Percentiles rank a stretch among this genome's conserved stretches.
These are phyloP conservation scores for Pseudocheirus occidentalis DNA, from an alignment of 2,797 vertebrate species.

Conservation along the genomic window DNA sequence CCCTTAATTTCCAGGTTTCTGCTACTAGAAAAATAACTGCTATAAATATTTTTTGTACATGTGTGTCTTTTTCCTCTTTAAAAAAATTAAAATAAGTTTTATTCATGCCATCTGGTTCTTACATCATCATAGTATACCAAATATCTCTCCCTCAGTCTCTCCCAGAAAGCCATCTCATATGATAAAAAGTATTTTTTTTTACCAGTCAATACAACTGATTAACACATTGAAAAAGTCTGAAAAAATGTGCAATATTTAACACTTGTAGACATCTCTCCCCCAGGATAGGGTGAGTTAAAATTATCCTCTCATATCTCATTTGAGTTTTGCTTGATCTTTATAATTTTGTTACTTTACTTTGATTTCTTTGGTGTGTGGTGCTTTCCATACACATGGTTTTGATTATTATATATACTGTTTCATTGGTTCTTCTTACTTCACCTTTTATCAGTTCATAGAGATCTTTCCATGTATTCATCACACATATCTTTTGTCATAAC, in stretches of 20 bases:
- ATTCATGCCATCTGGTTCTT: too few species aligned
- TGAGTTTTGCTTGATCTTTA: neutral
- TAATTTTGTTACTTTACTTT: neutral
- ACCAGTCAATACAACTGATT: neutral
- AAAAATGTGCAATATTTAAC: neutral
- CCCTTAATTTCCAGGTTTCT: neutral
- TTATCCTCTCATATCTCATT: neutral
- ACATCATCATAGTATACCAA: neutral
- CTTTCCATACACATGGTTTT: neutral
- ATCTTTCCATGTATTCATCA: neutral
- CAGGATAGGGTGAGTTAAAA: neutral
- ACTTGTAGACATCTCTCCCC: neutral
- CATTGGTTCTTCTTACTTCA: neutral
- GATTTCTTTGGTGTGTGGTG: neutral
- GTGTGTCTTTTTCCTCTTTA: neutral
- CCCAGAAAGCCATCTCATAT: neutral
- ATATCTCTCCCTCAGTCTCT: neutral
- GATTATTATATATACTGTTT: neutral
- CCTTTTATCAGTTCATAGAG: neutral
- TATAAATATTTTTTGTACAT: neutral
- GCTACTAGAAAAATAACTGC: neutral
- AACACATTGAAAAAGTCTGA: neutral
- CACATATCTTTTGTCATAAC: neutral
- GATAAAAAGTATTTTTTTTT: neutral
- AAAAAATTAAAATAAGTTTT: too few species aligned